Evolutionary conservation across 2,113 vertebrate genomes (phyloP), one percentile per base, ranked within the genome.

Genomic region (Mormyrus lacerda): DNA sequence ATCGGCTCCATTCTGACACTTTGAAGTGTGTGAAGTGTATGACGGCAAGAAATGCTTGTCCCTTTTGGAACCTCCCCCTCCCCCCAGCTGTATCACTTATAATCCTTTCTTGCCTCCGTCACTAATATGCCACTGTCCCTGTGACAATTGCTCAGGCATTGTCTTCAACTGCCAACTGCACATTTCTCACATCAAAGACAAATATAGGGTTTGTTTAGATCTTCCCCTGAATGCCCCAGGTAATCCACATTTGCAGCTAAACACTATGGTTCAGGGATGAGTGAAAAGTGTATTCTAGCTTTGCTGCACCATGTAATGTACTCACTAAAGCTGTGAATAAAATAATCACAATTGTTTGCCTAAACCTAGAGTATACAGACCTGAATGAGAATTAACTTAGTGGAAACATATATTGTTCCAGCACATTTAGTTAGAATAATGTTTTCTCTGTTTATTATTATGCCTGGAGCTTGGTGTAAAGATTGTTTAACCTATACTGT

Each of bases 21-120:
- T 94, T 94, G 92, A 95, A 93, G 92, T 93, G 51, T 90, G 91
- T 88, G 45, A 91, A 85, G 44, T 84, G 86, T 65, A 19, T 58
- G 88, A 91, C 85, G 88, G 90, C 51, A 82, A 79, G 50, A 24
- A 73, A 42, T 21, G 24, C 55, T 31, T 76, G 27, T 17, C 35
- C 51, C 87, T 76, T 53, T 42, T 27, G 79, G 87, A 88, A 39
- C 35, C 3, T 4, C 86, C 85, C 89, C 90, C 84, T 88, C 17
- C 50, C 8, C 53, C 42, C 42, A 21, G 82, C 85, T 55, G 50
- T 3, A n/a, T 35, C 69, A 39, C 88, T 61, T 51, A 31, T 47
- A 51, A 76, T 82, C 65, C 47, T 35, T 21, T 51, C 47, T 88
- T 42, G 65, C 88, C 50, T 89, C 76, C 88, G 35, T 76, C 88